These are phyloP conservation scores for Mactra quadrangularis DNA, from an alignment of 1,140 invertebrate genomes.

Conservation along the genomic window DNA sequence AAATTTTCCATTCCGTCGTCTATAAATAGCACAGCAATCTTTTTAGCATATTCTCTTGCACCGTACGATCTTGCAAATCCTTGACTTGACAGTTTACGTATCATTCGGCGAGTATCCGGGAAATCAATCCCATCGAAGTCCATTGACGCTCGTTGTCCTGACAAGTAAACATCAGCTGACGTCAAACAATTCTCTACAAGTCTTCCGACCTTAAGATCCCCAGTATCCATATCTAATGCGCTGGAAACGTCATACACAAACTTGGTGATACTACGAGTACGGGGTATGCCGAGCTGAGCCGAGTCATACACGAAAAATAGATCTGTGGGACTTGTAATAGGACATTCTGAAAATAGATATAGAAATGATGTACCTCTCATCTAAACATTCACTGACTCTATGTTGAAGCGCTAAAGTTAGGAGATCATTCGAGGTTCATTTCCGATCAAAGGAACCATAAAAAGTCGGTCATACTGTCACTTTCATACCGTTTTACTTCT, in stretches of 20 bases:
- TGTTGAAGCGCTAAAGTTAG: too few species aligned
- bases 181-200: constrained; percentile 52
- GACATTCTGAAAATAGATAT: background rate
- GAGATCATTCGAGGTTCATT: too few species aligned
- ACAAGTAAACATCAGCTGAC: constrained; percentile 59
- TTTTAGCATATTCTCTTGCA: constrained; percentile 61
- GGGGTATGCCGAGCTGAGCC: constrained; percentile 62
- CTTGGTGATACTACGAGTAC: constrained; percentile 61
- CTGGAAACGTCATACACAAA: constrained; percentile 64
- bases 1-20: constrained; percentile 66
- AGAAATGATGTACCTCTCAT: background rate
- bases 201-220: constrained; percentile 60
- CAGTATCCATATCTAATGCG: constrained; percentile 53
- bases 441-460: too few species aligned
- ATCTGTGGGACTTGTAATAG: constrained; percentile 39
- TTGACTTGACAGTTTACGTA: constrained; percentile 44
- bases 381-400: too few species aligned
- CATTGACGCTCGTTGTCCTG: constrained; percentile 28
- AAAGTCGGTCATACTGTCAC: too few species aligned
- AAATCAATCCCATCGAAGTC: constrained; percentile 60
- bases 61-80: constrained; percentile 55
- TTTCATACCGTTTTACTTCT: too few species aligned
- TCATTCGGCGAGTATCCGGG: constrained; percentile 60
- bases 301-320: constrained; percentile 69
- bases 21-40: constrained; percentile 67